Conservation (phyloP, 2,113 vertebrate genomes). For the Sinocyclocheilus rhinocerous region DNA sequence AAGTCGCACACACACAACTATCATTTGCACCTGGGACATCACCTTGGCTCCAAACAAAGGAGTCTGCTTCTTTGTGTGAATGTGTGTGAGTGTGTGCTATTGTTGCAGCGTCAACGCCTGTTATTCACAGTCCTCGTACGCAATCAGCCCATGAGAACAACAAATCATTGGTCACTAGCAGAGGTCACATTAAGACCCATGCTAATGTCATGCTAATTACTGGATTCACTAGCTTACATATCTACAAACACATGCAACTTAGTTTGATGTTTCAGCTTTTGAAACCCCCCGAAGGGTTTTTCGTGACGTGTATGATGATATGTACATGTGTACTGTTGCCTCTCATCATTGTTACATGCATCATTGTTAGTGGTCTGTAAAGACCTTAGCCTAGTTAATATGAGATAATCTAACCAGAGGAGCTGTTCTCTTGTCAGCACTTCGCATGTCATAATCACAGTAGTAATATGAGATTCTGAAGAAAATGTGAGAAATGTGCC, state of each 20-base stretch:
- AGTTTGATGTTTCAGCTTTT: not conserved
- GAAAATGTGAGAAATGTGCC: slow-evolving; percentile 4
- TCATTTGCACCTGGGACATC: slow-evolving; percentile 76
- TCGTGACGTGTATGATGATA: not conserved
- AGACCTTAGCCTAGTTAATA: slow-evolving; percentile 20
- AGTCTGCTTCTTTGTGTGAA: slow-evolving; percentile 70
- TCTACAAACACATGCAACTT: slow-evolving; percentile 1
- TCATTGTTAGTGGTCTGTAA: not conserved
- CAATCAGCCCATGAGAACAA: slow-evolving; percentile 62
- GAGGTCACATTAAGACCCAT: slow-evolving; percentile 49
- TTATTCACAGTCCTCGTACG: slow-evolving; percentile 66
- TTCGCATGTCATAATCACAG: not conserved
- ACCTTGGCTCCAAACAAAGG: slow-evolving; percentile 74
- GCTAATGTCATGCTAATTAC: slow-evolving; percentile 16
- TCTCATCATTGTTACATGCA: not conserved
- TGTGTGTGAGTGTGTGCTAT: slow-evolving; percentile 66
- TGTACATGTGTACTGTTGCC: not conserved
- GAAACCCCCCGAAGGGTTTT: not conserved
- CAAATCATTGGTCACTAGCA: slow-evolving; percentile 69
- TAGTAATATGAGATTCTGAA: not conserved
- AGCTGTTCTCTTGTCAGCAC: not conserved
- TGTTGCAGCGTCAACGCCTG: slow-evolving; percentile 60
- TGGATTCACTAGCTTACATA: not conserved
- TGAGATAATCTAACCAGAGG: slow-evolving; percentile 18
- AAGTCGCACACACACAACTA: slow-evolving; percentile 65